Conservation (phyloP, 2,797 vertebrate species). For the Gallirallus australis region DNA sequence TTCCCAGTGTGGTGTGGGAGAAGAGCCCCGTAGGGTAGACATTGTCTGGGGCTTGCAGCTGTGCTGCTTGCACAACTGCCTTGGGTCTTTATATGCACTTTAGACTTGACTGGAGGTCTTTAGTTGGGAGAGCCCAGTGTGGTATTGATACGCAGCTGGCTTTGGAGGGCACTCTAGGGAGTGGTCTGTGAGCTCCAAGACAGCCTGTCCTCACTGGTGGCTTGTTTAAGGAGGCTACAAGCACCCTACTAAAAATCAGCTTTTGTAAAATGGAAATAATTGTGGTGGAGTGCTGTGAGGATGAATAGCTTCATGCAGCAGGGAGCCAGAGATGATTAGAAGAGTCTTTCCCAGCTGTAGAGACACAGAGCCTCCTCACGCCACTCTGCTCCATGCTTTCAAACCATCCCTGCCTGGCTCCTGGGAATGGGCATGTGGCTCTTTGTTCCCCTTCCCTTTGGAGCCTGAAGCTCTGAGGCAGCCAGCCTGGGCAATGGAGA, state of each 20-base stretch:
- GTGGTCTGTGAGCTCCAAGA: not conserved
- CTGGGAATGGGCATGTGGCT: not conserved
- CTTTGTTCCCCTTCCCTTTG: not conserved
- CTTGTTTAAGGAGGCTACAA: conserved; percentile 8
- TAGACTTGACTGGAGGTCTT: not conserved
- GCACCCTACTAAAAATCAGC: conserved; percentile 1
- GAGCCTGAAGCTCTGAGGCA: not conserved
- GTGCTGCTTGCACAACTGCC: not conserved
- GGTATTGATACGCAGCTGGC: not conserved
- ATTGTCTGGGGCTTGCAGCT: not conserved
- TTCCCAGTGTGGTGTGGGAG: not conserved
- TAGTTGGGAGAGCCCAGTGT: not conserved
- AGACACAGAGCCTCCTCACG: not conserved
- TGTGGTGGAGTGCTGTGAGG: not conserved
- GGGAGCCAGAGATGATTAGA: conserved; percentile 9
- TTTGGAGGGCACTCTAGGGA: not conserved
- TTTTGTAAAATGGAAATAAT: conserved; percentile 37
- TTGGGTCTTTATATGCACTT: not conserved
- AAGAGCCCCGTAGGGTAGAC: not conserved
- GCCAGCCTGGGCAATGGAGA: not conserved
- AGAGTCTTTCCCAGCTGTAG: not conserved
- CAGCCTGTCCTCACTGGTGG: not conserved
- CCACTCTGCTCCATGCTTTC: not conserved
- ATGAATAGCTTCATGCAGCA: conserved; percentile 17
- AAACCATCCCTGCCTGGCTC: not conserved